These are phyloP conservation scores for Podarcis muralis DNA, from an alignment of 2,113 vertebrate species.

Conservation along the genomic window DNA sequence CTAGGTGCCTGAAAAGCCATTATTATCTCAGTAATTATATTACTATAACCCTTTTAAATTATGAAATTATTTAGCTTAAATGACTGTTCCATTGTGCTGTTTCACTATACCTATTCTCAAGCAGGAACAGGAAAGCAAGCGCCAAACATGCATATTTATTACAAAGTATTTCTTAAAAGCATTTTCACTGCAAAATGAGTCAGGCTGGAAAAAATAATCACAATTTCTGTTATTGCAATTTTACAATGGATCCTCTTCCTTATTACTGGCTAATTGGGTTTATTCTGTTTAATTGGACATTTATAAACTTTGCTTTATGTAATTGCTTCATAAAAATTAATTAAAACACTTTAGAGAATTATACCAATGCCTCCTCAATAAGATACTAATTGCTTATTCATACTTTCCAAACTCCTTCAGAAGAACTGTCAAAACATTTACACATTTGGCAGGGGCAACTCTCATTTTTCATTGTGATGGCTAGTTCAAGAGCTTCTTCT, in stretches of 20 bases:
- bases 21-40: not conserved
- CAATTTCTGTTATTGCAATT: constrained; percentile 17
- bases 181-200: not conserved
- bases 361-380: not conserved
- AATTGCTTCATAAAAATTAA: constrained; percentile 14
- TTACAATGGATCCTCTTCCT: constrained; percentile 23
- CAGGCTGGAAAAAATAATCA: not conserved
- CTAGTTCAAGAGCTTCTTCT: not conserved
- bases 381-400: constrained; percentile 14
- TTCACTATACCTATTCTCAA: not conserved
- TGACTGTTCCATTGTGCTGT: not conserved
- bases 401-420: constrained; percentile 26
- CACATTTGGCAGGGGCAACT: constrained; percentile 12
- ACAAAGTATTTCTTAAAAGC: not conserved
- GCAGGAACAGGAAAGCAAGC: not conserved
- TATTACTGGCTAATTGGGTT: constrained; percentile 51
- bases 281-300: constrained; percentile 43
- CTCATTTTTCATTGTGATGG: not conserved
- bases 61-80: not conserved
- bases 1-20: not conserved
- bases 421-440: constrained; percentile 33
- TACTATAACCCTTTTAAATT: not conserved
- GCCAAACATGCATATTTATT: not conserved
- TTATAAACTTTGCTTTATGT: not conserved
- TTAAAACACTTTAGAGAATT: constrained; percentile 15